phyloP scores from a whole-genome alignment of 2,113 vertebrate genomes.

The Picathartes gymnocephalus region DNA sequence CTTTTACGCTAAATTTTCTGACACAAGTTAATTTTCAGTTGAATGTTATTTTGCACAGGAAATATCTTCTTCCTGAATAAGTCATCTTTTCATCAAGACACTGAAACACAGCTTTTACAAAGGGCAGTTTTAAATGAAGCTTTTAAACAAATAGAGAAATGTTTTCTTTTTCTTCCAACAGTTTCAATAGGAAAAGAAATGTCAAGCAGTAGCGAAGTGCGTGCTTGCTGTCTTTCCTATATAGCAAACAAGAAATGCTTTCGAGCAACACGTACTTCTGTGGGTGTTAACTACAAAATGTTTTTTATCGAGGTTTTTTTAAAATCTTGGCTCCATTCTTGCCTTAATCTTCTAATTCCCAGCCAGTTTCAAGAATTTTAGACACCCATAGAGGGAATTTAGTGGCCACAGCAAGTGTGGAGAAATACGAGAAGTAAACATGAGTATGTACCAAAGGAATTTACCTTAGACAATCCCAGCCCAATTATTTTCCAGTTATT shows the following conservation, averaged over 20 bases:
- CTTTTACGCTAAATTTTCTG: not conserved
- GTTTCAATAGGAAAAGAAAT: not conserved
- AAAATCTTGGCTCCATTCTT: not conserved
- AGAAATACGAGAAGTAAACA: not conserved
- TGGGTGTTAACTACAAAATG: not conserved
- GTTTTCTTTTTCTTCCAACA: not conserved
- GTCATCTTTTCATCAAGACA: not conserved
- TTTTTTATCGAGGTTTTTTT: not conserved
- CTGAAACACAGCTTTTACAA: not conserved
- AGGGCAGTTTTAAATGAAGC: not conserved
- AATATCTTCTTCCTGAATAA: not conserved
- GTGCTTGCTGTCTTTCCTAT: not conserved
- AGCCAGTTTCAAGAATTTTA: not conserved
- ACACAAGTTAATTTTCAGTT: not conserved
- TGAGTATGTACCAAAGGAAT: accelerated
- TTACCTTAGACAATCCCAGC: not conserved
- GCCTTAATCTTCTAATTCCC: not conserved
- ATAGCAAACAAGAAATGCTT: not conserved
- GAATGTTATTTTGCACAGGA: not conserved
- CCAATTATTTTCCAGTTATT: not conserved
- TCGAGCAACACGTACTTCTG: not conserved
- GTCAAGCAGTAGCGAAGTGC: not conserved
- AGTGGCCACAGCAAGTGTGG: not conserved
- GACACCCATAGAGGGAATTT: not conserved
- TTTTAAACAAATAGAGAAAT: not conserved